phyloP scores from a whole-genome alignment of 2,888 invertebrate species.

The Orchesellides sinensis region DNA sequence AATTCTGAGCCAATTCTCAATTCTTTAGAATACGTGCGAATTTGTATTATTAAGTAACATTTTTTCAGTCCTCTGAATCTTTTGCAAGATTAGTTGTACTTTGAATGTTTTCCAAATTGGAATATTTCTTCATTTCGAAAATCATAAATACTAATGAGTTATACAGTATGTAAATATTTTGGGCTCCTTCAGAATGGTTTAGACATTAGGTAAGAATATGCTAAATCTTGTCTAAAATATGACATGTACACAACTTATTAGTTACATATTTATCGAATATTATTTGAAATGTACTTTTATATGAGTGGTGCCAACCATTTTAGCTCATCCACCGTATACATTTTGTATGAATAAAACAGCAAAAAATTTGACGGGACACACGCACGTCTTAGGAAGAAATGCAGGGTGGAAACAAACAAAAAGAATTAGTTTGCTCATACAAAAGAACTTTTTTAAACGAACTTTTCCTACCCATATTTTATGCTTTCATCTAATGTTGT shows the following conservation, averaged over 20 bases:
- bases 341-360: background rate
- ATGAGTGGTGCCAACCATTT: background rate
- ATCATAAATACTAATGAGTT: no score
- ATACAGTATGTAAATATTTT: no score
- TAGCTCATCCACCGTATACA: constrained; percentile 17
- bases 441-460: no score
- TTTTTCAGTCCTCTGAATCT: constrained; percentile 35
- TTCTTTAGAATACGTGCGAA: no score
- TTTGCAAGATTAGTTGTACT: constrained; percentile 44
- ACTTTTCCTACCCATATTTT: no score
- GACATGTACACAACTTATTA: background rate
- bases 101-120: constrained; percentile 28
- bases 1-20: background rate
- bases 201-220: no score
- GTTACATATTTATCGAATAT: background rate
- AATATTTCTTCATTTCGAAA: background rate
- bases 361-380: no score
- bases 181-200: no score
- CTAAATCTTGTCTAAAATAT: background rate
- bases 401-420: no score
- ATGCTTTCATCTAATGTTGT: no score
- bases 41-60: constrained; percentile 7
- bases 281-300: background rate
- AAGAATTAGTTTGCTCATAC: no score
- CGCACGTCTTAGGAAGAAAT: no score